A percentile compares a stretch with the other conserved stretches of the same genome.
These are phyloP conservation scores for Tethya wilhelma DNA, from an alignment of 37 sponge, comb jelly and placozoan species.

Conservation along the genomic window DNA sequence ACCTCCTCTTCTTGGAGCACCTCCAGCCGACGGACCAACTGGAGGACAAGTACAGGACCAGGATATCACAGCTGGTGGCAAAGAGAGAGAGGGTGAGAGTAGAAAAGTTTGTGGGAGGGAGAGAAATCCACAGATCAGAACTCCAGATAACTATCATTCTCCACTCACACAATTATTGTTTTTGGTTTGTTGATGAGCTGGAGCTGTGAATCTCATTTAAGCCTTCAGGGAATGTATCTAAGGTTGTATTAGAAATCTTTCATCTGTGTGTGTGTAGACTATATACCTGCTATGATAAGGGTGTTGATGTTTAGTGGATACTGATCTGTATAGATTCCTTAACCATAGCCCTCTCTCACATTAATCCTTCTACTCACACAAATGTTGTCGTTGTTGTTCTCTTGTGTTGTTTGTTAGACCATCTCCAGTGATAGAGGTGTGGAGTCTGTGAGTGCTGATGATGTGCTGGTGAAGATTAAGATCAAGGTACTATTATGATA, in stretches of 20 bases:
- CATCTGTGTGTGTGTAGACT: too few relatives aligned
- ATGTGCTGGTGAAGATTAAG: conserved; percentile 70
- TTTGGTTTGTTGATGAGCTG: too few relatives aligned
- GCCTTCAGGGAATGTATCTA: too few relatives aligned
- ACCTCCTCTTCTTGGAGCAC: conserved; percentile 69
- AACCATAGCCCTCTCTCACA: too few relatives aligned
- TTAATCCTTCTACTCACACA: too few relatives aligned
- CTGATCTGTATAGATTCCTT: too few relatives aligned
- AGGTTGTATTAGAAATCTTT: too few relatives aligned
- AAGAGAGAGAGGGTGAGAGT: conserved; percentile 10
- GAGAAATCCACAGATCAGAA: neutral
- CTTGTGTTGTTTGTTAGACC: neutral
- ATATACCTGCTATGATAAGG: too few relatives aligned
- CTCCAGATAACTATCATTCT: neutral
- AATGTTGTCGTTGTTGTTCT: too few relatives aligned
- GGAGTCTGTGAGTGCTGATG: conserved; percentile 21
- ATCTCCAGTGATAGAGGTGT: neutral
- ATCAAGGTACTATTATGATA: conserved; percentile 18
- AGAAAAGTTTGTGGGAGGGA: conserved; percentile 21
- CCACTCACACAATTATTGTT: neutral
- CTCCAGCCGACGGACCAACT: conserved; percentile 57
- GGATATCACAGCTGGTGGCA: conserved; percentile 19
- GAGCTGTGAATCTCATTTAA: too few relatives aligned
- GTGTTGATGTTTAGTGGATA: too few relatives aligned
- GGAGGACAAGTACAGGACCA: conserved; percentile 52